These are phyloP conservation scores for Dysmachus trigonus DNA, from an alignment of 2,888 invertebrate species.

Conservation along the genomic window DNA sequence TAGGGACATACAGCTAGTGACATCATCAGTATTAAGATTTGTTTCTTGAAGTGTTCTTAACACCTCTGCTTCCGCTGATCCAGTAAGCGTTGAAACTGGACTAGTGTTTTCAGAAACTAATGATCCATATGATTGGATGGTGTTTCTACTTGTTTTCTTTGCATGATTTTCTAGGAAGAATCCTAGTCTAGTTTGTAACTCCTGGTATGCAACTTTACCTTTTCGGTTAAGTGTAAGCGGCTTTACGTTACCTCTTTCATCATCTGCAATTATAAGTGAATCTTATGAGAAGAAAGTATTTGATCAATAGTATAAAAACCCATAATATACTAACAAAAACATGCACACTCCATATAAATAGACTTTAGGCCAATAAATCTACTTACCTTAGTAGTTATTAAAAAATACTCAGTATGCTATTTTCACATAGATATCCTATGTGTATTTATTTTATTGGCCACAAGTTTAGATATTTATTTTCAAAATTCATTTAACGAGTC, in stretches of 20 bases:
- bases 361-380: not conserved
- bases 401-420: too few species aligned
- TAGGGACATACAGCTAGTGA: slow-evolving; percentile 81
- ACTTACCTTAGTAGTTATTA: too few species aligned
- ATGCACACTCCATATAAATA: not conserved
- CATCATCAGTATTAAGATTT: slow-evolving; percentile 74
- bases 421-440: too few species aligned
- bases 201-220: slow-evolving; percentile 71
- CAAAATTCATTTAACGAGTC: not conserved
- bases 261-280: slow-evolving; percentile 66
- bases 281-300: not conserved
- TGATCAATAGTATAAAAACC: not conserved
- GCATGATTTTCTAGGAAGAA: slow-evolving; percentile 79
- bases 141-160: slow-evolving; percentile 64
- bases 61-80: slow-evolving; percentile 79
- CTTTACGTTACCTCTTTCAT: slow-evolving; percentile 76
- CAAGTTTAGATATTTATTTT: not conserved
- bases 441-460: not conserved
- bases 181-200: slow-evolving; percentile 84
- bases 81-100: slow-evolving; percentile 89
- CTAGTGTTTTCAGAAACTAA: slow-evolving; percentile 84
- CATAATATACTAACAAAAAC: not conserved
- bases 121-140: slow-evolving; percentile 66
- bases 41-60: slow-evolving; percentile 62
- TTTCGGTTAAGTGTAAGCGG: slow-evolving; percentile 62